Percentiles rank a stretch among this genome's conserved stretches.
These are phyloP conservation scores for Masnerella sp. DNA, from an alignment of 2,888 invertebrate genomes.

Conservation along the genomic window DNA sequence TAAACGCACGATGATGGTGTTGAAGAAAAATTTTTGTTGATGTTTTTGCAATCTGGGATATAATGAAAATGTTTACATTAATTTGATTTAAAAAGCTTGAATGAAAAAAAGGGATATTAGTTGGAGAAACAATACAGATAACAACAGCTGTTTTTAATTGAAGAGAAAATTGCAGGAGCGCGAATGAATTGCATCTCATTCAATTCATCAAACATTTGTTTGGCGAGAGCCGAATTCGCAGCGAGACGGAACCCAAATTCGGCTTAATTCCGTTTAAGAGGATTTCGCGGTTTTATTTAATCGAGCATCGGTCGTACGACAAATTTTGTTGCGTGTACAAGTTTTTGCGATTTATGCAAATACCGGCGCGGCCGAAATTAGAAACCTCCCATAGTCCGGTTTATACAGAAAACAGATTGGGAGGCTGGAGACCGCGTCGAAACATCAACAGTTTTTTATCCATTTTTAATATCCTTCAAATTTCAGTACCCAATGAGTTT, in stretches of 20 bases:
- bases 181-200: slow-evolving; percentile 15
- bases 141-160: no score
- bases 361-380: slow-evolving; percentile 11
- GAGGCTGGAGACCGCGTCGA: no score
- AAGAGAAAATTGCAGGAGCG: slow-evolving; percentile 10
- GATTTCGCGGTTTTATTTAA: slow-evolving; percentile 40
- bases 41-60: neutral
- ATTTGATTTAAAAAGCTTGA: no score
- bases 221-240: slow-evolving; percentile 14
- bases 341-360: slow-evolving; percentile 28
- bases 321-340: slow-evolving; percentile 22
- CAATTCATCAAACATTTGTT: slow-evolving; percentile 31
- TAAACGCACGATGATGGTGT: no score
- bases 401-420: no score
- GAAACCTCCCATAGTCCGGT: no score
- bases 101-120: no score
- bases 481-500: neutral
- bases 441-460: no score
- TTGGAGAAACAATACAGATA: no score
- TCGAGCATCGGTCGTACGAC: slow-evolving; percentile 13
- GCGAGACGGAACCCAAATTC: slow-evolving; percentile 15
- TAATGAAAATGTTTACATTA: no score
- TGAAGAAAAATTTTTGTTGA: no score
- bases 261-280: slow-evolving; percentile 40
- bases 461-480: slow-evolving; percentile 8